Percentiles rank a stretch among this genome's conserved stretches.
Evolutionary conservation across 2,113 vertebrate species (phyloP).

Genomic region (Triplophysa dalaica): DNA sequence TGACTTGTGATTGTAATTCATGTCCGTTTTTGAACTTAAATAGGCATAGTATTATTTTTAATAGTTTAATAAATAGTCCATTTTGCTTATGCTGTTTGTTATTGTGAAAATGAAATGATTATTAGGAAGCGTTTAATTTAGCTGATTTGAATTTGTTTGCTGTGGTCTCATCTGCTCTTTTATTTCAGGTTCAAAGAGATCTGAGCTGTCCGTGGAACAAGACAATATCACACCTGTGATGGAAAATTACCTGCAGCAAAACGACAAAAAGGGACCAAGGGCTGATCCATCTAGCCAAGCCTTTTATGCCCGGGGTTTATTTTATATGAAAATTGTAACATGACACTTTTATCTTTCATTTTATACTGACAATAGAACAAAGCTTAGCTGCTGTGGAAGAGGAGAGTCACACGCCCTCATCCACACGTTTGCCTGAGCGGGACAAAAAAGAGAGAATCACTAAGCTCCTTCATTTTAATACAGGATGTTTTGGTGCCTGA

Average conservation of each 20-base stretch:
- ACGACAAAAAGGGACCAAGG: conserved; percentile 51
- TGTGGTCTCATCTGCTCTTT: conserved; percentile 45
- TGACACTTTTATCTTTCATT: conserved; percentile 50
- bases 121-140: conserved; percentile 35
- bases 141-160: neutral
- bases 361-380: conserved; percentile 32
- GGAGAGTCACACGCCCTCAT: conserved; percentile 33
- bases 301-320: conserved; percentile 26
- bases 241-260: conserved; percentile 32
- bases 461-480: conserved; percentile 41
- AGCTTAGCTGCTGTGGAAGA: conserved; percentile 25
- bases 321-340: conserved; percentile 46
- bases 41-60: too few species aligned
- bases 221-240: conserved; percentile 35
- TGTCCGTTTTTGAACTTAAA: too few species aligned
- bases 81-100: conserved; percentile 13
- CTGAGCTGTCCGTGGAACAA: conserved; percentile 54
- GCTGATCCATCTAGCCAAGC: conserved; percentile 17
- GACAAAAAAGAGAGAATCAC: conserved; percentile 12
- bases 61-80: neutral
- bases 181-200: conserved; percentile 74
- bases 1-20: too few species aligned
- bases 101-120: conserved; percentile 34
- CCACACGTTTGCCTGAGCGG: neutral
- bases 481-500: conserved; percentile 55